Conservation (phyloP, 2,113 vertebrate genomes). For the Oxyruncus cristatus region DNA sequence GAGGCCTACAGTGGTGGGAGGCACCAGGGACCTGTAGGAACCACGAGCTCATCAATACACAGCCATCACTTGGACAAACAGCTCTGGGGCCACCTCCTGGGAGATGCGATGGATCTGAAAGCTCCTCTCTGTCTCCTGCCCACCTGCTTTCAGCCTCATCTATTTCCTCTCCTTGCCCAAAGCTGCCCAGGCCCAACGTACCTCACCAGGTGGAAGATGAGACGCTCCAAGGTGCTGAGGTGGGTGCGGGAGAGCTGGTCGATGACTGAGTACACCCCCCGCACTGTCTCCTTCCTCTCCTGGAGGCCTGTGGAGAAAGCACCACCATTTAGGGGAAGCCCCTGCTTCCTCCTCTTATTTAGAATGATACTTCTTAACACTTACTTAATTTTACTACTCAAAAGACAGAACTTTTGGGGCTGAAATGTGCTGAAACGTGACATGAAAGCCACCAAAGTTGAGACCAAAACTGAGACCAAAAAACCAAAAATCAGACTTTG, state of each 20-base stretch:
- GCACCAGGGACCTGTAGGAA: accelerated
- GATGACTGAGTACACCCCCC: constrained; percentile 92
- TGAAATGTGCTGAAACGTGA: neutral
- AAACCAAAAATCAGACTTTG: neutral
- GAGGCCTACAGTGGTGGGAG: neutral
- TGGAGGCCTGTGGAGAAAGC: constrained; percentile 80
- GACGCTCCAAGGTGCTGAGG: constrained; percentile 91
- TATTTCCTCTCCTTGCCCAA: neutral
- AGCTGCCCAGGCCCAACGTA: constrained; percentile 41
- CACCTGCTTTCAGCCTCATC: neutral
- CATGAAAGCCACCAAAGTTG: neutral
- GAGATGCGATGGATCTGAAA: neutral
- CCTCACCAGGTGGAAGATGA: constrained; percentile 98
- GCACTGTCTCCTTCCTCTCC: constrained; percentile 90
- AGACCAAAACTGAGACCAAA: neutral
- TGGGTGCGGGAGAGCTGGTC: constrained; percentile 96
- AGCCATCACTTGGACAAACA: neutral
- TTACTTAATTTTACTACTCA: neutral
- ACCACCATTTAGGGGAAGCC: neutral
- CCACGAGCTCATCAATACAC: neutral
- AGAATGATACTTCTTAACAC: neutral
- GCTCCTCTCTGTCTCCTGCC: neutral
- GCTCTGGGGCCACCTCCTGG: neutral
- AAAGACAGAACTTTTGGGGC: neutral
- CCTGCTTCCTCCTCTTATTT: neutral